Base-by-base conservation (phyloP, 2,888 invertebrate genomes). In the Ypsolopha sequella region DNA sequence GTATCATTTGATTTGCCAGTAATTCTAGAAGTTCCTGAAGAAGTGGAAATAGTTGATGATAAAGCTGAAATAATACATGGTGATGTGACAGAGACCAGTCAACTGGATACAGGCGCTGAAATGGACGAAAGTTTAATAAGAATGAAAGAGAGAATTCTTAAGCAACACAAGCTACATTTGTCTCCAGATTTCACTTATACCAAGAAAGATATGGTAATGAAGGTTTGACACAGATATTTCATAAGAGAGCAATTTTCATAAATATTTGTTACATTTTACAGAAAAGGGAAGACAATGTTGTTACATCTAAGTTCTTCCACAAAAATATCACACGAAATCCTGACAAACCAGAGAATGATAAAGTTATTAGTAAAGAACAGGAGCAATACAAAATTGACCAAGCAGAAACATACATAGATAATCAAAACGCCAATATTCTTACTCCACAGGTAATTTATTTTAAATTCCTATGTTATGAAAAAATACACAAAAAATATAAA, bases 181-280 rank as follows among this genome's bases (percentile, higher is more conserved):
- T 80, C 82, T 2, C 84, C 84, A 6, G 69, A 75, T 57, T 84
- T 84, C 66, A 68, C 73, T 11, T 85, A 82, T 58, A 61, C 68
- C 9, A 81, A 76, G 55, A 76, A 75, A 49, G 62, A 54, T 43
- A 54, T 58, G 2, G 53, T 65, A 48, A 11, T 8, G 8, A 11
- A 13, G 6, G n/a, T 6, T 33, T 14, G 14, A 24, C 6, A 6
- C 9, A 44, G 6, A 24, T 6, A 44, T 44, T 44, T 13, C 33
- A 6, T 24, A 44, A 6, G 6, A 44, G 9, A 1, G 7, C 10
- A 7, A 9, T 44, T 10, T 44, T 11, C 9, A 6, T 11, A 44
- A 35, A 35, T 34, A 35, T 35, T n/a, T 10, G 9, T 38, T 7
- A 36, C 8, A 13, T 36, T 52, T 68, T 67, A 9, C 62, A 79